Evolutionary conservation across 1,140 invertebrate species (phyloP).

Genomic region (Tetragnatha versicolor): DNA sequence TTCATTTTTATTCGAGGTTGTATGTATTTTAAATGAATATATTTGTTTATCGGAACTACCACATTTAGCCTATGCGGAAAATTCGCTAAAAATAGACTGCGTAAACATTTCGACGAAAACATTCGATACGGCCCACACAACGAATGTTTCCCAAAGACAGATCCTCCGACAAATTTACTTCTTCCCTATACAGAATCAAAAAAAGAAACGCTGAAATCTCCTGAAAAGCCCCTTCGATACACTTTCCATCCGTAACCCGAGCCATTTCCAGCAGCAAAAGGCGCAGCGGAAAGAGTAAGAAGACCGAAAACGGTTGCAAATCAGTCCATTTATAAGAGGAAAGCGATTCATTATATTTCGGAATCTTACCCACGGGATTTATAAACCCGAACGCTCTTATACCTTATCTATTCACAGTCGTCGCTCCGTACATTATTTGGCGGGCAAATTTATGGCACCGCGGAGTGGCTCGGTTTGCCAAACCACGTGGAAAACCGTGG

Average conservation of each 20-base stretch:
- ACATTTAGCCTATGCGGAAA: too few relatives aligned
- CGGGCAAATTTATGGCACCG: conserved; percentile 1
- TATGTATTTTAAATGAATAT: too few relatives aligned
- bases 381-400: conserved; percentile 22
- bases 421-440: conserved; percentile 25
- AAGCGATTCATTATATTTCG: conserved; percentile 35
- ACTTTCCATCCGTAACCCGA: neutral
- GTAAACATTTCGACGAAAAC: too few relatives aligned
- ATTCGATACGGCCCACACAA: too few relatives aligned
- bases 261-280: neutral
- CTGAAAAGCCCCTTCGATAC: too few relatives aligned
- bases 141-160: too few relatives aligned
- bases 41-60: too few relatives aligned
- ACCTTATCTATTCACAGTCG: conserved; percentile 31
- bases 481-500: conserved; percentile 23
- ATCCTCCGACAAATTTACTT: too few relatives aligned
- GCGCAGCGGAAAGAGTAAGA: neutral
- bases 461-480: neutral
- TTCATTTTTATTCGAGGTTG: too few relatives aligned
- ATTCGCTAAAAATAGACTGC: too few relatives aligned
- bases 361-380: conserved; percentile 29
- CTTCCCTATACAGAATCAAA: too few relatives aligned
- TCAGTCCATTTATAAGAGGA: conserved; percentile 9
- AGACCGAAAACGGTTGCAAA: neutral
- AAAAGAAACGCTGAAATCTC: too few relatives aligned